Evolutionary conservation across 2,888 invertebrate species (phyloP).

Genomic region (Myopa testacea): DNA sequence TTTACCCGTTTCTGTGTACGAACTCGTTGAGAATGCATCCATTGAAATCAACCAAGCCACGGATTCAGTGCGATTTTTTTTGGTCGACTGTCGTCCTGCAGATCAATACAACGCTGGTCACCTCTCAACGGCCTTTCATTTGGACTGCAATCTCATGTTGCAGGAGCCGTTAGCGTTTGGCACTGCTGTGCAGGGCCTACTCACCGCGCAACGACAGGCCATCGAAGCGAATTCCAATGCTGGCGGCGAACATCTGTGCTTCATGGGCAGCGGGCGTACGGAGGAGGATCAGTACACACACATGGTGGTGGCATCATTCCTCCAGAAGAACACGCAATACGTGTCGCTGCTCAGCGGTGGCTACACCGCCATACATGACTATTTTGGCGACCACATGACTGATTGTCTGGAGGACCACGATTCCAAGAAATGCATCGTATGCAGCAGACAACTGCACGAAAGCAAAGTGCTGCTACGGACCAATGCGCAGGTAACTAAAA

Average conservation of each 20-base stretch:
- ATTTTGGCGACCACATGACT: conserved; percentile 83
- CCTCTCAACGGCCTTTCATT: conserved; percentile 96
- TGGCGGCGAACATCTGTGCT: conserved; percentile 89
- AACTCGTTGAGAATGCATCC: conserved; percentile 86
- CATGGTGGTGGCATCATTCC: conserved; percentile 97
- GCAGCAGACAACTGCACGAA: conserved; percentile 70
- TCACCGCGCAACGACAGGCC: conserved; percentile 89
- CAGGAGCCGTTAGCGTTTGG: conserved; percentile 95
- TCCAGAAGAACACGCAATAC: conserved; percentile 92
- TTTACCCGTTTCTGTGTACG: conserved; percentile 94
- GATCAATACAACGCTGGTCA: conserved; percentile 98
- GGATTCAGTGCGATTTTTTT: conserved; percentile 86
- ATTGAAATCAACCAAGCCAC: conserved; percentile 73
- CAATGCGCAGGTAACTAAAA: background rate
- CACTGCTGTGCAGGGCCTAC: conserved; percentile 89
- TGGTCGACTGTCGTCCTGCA: conserved; percentile 96
- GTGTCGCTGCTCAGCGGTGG: conserved; percentile 94
- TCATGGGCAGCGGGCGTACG: conserved; percentile 91
- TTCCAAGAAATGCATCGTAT: conserved; percentile 83
- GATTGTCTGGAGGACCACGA: conserved; percentile 89
- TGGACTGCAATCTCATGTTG: conserved; percentile 97
- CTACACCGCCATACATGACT: conserved; percentile 85
- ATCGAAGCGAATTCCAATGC: conserved; percentile 87
- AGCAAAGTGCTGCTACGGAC: conserved; percentile 10
- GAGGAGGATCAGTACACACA: conserved; percentile 96